Percentiles rank a stretch among this genome's conserved stretches.
Conservation (phyloP, 2,113 vertebrate species). For the Aphyosemion australe region DNA sequence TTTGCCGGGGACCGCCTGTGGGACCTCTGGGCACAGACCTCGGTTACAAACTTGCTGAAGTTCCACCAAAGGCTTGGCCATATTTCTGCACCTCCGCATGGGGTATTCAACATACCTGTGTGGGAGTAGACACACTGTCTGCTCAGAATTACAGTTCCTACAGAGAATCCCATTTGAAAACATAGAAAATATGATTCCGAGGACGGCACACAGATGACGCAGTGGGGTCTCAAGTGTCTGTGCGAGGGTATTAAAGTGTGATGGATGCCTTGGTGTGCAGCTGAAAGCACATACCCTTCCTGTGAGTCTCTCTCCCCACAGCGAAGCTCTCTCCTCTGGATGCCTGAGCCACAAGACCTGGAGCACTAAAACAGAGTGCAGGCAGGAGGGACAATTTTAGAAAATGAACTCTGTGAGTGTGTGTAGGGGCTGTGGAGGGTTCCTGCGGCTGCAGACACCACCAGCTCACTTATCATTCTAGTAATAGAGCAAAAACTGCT, state of each 20-base stretch:
- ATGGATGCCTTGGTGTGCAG: conserved; percentile 20
- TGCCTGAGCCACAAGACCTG: conserved; percentile 85
- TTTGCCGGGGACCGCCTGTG: conserved; percentile 38
- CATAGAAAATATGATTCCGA: conserved; percentile 8
- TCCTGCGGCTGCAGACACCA: conserved; percentile 17
- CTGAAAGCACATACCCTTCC: conserved; percentile 76
- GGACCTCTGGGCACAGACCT: conserved; percentile 76
- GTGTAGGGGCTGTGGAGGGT: neutral
- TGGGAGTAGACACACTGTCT: neutral
- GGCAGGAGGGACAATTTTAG: conserved; percentile 23
- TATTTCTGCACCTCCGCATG: conserved; percentile 86
- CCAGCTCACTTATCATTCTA: conserved; percentile 23
- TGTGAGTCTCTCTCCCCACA: conserved; percentile 86
- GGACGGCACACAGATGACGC: conserved; percentile 11
- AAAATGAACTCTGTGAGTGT: conserved; percentile 33
- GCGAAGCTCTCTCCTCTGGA: conserved; percentile 85
- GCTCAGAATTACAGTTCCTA: conserved; percentile 1
- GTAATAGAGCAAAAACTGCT: conserved; percentile 17
- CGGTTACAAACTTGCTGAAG: conserved; percentile 87
- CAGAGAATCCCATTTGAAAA: conserved; percentile 13
- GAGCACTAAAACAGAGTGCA: conserved; percentile 84
- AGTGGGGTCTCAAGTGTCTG: conserved; percentile 24
- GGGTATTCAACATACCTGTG: conserved; percentile 82
- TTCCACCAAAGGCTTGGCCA: conserved; percentile 82
- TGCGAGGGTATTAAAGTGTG: conserved; percentile 19